Percentiles rank a stretch among this genome's conserved stretches.
Conservation (phyloP, 2,888 invertebrate species). For the Sabatieria punctata region DNA sequence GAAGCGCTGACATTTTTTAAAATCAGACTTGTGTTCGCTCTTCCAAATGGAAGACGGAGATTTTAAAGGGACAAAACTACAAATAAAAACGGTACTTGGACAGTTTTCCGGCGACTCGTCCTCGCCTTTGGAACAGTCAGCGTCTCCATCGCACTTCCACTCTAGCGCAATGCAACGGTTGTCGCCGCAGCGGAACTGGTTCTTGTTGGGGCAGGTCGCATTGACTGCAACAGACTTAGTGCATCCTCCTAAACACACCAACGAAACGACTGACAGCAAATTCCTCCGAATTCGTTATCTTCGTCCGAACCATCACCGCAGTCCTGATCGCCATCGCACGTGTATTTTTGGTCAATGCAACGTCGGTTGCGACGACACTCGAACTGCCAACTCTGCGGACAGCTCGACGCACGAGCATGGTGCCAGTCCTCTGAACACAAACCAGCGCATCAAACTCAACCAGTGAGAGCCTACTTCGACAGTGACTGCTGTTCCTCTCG, state of each 20-base stretch:
- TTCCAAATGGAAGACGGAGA: no score
- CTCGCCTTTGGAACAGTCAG: slow-evolving; percentile 52
- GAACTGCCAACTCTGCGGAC: slow-evolving; percentile 39
- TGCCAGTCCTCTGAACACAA: no score
- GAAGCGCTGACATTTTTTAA: no score
- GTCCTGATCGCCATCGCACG: slow-evolving; percentile 29
- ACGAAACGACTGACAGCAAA: no score
- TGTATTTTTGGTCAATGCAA: slow-evolving; percentile 26
- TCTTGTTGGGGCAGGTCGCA: background rate
- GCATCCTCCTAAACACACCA: no score
- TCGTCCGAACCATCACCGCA: slow-evolving; percentile 39
- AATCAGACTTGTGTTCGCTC: no score
- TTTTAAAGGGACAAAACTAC: no score
- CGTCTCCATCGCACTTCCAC: slow-evolving; percentile 51
- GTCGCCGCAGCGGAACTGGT: slow-evolving; percentile 54
- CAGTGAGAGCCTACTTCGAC: slow-evolving; percentile 33
- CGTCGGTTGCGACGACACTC: slow-evolving; percentile 41
- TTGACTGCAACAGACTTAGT: background rate
- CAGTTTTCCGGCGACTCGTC: slow-evolving; percentile 42
- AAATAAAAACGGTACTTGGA: background rate
- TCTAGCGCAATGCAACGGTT: slow-evolving; percentile 49
- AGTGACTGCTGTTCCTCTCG: slow-evolving; percentile 33
- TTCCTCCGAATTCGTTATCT: no score
- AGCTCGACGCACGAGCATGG: no score
- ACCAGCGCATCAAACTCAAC: no score